A percentile compares a stretch with the other conserved stretches of the same genome.
Conservation (phyloP, 2,113 vertebrate genomes). For the Platysteira castanea region DNA sequence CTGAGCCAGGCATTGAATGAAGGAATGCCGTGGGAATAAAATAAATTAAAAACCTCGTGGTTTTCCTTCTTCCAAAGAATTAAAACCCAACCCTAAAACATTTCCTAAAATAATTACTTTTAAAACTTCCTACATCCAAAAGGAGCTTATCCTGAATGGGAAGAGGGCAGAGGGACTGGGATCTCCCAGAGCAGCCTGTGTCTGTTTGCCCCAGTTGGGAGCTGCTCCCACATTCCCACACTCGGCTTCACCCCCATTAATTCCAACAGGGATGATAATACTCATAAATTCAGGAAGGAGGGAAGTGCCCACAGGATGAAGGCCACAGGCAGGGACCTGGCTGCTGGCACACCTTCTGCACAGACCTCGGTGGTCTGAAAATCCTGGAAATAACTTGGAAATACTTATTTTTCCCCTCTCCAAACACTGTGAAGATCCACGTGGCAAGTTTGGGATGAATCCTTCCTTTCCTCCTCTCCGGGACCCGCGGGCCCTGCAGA, state of each 20-base stretch:
- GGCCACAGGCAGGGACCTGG: neutral
- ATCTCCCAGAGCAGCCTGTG: neutral
- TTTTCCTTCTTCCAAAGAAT: neutral
- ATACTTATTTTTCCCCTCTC: neutral
- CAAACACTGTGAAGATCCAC: neutral
- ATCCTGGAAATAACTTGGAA: slow-evolving; percentile 7
- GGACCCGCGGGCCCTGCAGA: neutral
- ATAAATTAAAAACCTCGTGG: neutral
- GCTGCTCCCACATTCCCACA: neutral
- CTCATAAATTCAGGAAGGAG: neutral
- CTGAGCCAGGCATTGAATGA: neutral
- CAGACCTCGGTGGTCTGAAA: neutral
- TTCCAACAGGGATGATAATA: neutral
- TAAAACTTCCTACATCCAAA: slow-evolving; percentile 22
- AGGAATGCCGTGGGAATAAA: neutral
- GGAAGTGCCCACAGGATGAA: neutral
- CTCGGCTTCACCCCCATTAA: neutral
- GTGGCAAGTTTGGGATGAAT: neutral
- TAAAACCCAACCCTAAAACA: neutral
- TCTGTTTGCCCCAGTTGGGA: neutral
- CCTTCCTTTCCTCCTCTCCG: neutral
- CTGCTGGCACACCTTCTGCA: neutral
- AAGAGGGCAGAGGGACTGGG: neutral
- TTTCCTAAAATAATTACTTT: neutral
- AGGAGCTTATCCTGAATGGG: neutral